Percentiles rank a stretch among this genome's conserved stretches.
Conservation (phyloP, 2,888 invertebrate species). For the Malthinus flaveolus region DNA sequence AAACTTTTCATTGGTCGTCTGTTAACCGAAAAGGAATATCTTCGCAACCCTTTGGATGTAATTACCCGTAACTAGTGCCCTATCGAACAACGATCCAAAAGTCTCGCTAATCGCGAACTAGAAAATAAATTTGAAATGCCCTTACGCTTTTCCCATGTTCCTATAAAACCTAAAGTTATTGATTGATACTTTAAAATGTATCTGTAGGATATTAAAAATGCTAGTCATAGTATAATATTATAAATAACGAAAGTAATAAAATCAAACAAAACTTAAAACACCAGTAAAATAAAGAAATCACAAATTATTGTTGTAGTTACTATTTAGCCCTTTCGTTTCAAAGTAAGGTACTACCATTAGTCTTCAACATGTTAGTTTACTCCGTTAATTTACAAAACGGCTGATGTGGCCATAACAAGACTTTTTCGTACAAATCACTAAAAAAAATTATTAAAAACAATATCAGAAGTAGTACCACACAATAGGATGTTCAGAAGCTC, state of each 20-base stretch:
- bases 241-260: conserved; percentile 4
- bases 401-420: too few species aligned
- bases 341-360: too few species aligned
- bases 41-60: too few species aligned
- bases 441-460: background rate
- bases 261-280: conserved; percentile 4
- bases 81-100: background rate
- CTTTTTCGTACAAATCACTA: background rate
- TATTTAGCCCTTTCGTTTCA: too few species aligned
- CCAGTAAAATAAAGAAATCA: background rate
- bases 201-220: background rate
- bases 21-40: too few species aligned
- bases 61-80: too few species aligned
- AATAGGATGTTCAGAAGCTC: too few species aligned
- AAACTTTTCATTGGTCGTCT: too few species aligned
- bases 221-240: conserved; percentile 1
- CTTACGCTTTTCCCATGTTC: conserved; percentile 17
- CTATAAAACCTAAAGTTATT: conserved; percentile 4
- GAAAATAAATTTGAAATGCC: background rate
- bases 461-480: too few species aligned
- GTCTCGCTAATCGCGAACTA: background rate
- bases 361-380: too few species aligned
- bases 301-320: too few species aligned
- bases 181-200: background rate
- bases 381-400: too few species aligned